A percentile compares a stretch with the other conserved stretches of the same genome.
phyloP scores from a whole-genome alignment of 2,888 invertebrate species.

The Alsophila aescularia region DNA sequence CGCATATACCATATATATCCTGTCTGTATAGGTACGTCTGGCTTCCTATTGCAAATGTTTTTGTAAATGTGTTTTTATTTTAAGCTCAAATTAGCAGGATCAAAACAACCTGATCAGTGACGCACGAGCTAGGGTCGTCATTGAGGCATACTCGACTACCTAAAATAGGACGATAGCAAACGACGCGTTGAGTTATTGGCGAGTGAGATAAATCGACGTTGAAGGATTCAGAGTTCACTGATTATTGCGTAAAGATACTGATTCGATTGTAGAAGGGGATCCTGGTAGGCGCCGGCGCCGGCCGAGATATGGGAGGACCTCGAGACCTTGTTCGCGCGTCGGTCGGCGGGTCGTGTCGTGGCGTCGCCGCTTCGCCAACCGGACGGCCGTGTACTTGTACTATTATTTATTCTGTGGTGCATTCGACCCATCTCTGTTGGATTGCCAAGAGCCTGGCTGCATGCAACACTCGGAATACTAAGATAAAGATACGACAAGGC shows the following conservation, averaged over 20 bases:
- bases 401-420: too few species aligned
- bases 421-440: too few species aligned
- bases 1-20: too few species aligned
- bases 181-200: conserved; percentile 61
- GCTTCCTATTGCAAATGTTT: neutral
- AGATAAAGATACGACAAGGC: conserved; percentile 57
- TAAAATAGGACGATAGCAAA: conserved; percentile 63
- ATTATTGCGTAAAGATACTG: conserved; percentile 50
- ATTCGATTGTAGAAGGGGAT: conserved; percentile 47
- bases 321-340: conserved; percentile 76
- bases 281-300: conserved; percentile 62
- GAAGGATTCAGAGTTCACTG: conserved; percentile 52
- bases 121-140: conserved; percentile 65
- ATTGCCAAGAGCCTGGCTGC: conserved; percentile 52
- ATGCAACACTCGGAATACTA: conserved; percentile 57
- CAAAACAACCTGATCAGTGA: conserved; percentile 63
- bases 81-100: conserved; percentile 44
- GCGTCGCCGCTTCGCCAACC: too few species aligned
- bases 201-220: conserved; percentile 48
- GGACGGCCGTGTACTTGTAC: too few species aligned
- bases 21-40: conserved; percentile 16
- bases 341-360: conserved; percentile 43
- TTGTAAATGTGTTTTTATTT: conserved; percentile 22
- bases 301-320: conserved; percentile 71
- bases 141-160: conserved; percentile 57